Evolutionary conservation across 2,888 invertebrate genomes (phyloP).

Genomic region (Agonopterix alstromeriana): DNA sequence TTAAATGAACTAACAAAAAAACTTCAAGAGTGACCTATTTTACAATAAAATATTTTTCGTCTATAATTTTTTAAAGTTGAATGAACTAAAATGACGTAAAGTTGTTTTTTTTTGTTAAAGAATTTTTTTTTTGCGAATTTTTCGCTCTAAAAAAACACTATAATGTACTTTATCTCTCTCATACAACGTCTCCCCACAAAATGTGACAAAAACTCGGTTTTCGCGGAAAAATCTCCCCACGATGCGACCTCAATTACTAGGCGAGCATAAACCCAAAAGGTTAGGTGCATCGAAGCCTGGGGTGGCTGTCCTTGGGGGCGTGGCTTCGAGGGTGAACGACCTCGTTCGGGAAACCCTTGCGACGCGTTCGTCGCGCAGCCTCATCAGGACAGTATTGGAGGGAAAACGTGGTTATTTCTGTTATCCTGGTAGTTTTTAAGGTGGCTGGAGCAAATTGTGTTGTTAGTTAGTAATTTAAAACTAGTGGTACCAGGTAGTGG

Average conservation of each 20-base stretch:
- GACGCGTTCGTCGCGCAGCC: background rate
- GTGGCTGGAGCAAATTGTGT: background rate
- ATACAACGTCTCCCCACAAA: conserved; percentile 1
- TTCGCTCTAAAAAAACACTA: too few species aligned
- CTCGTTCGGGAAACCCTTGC: conserved; percentile 3
- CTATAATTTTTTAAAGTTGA: too few species aligned
- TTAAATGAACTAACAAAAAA: too few species aligned
- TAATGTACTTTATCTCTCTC: background rate
- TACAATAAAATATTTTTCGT: too few species aligned
- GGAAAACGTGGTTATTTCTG: background rate
- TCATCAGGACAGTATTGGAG: conserved; percentile 1
- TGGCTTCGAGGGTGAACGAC: conserved; percentile 6
- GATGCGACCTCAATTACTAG: conserved; percentile 40
- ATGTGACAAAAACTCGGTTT: conserved; percentile 19
- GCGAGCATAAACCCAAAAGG: conserved; percentile 18
- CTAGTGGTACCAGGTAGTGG: too few species aligned
- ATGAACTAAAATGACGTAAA: too few species aligned
- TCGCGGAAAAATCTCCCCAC: conserved; percentile 55
- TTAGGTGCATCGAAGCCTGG: background rate
- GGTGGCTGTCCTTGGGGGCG: conserved; percentile 8
- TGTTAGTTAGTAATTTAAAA: too few species aligned
- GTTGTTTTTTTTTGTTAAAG: too few species aligned
- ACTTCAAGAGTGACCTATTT: too few species aligned
- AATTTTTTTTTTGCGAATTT: too few species aligned
- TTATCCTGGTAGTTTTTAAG: conserved; percentile 2